Percentiles rank a stretch among this genome's conserved stretches.
These are phyloP conservation scores for Leiothrix lutea DNA, from an alignment of 2,113 vertebrate species.

Conservation along the genomic window DNA sequence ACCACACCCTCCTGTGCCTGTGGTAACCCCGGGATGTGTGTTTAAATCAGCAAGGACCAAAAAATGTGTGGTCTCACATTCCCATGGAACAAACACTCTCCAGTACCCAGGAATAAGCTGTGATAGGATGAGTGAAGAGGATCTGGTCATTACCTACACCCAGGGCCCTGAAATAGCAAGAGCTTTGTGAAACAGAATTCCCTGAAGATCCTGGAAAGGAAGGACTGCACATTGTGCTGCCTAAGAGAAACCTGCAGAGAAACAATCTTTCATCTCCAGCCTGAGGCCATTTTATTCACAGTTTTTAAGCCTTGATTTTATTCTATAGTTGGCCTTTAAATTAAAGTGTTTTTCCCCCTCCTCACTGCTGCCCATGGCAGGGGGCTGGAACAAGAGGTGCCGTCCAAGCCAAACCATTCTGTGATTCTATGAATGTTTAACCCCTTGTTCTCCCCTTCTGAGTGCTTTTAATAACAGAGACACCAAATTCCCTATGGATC, in stretches of 20 bases:
- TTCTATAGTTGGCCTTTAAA: background rate
- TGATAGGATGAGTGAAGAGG: background rate
- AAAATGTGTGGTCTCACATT: accelerated
- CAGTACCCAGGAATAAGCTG: background rate
- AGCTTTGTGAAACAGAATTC: background rate
- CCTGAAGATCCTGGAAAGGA: background rate
- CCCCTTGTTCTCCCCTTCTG: background rate
- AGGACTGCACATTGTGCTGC: background rate
- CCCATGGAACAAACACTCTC: background rate
- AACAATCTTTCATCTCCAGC: background rate
- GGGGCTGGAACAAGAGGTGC: background rate
- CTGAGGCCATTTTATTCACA: background rate
- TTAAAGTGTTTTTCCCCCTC: background rate
- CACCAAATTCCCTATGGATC: background rate
- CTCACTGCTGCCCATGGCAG: background rate
- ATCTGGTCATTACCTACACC: background rate
- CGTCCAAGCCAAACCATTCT: background rate
- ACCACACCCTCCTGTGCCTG: background rate
- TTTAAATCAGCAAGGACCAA: background rate
- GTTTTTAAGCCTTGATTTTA: background rate
- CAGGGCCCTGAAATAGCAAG: background rate
- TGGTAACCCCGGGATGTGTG: background rate
- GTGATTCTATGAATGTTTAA: background rate
- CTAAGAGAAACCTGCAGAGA: background rate
- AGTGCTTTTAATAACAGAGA: background rate